phyloP scores from a whole-genome alignment of 2,888 invertebrate genomes.

The Stictocephala bisonia region DNA sequence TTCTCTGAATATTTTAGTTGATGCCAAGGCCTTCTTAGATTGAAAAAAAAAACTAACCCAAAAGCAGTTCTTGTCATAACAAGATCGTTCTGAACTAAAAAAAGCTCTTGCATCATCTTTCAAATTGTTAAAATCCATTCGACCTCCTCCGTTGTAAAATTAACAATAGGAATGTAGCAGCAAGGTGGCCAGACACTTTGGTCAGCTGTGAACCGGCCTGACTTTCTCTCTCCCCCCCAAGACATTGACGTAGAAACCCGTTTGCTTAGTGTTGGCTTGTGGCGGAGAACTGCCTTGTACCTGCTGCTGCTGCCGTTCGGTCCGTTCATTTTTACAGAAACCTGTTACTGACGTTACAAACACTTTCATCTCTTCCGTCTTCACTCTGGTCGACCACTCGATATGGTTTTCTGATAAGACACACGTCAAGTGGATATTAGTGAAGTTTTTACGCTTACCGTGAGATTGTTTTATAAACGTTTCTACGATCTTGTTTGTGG shows the following conservation, averaged over 20 bases:
- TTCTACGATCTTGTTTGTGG: too few relatives aligned
- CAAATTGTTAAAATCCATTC: too few relatives aligned
- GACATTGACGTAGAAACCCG: background rate
- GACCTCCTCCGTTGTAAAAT: too few relatives aligned
- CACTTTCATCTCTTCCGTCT: conserved; percentile 40
- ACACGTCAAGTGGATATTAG: too few relatives aligned
- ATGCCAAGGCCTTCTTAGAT: too few relatives aligned
- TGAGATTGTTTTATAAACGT: background rate
- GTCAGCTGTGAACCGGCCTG: conserved; percentile 17
- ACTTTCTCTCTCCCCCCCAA: conserved; percentile 29
- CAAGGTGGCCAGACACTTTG: background rate
- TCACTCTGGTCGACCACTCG: background rate
- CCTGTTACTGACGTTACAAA: conserved; percentile 22
- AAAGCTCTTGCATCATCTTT: too few relatives aligned
- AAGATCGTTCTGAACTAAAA: too few relatives aligned
- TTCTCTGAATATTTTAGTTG: too few relatives aligned
- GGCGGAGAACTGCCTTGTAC: conserved; percentile 16
- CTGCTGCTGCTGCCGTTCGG: background rate
- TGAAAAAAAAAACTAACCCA: too few relatives aligned
- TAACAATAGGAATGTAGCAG: too few relatives aligned
- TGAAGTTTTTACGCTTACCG: background rate
- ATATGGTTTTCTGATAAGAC: conserved; percentile 15
- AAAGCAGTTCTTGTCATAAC: too few relatives aligned
- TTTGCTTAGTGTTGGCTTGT: background rate
- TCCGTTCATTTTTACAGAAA: background rate